phyloP scores from a whole-genome alignment of 2,888 invertebrate genomes.

The Conops quadrifasciatus region DNA sequence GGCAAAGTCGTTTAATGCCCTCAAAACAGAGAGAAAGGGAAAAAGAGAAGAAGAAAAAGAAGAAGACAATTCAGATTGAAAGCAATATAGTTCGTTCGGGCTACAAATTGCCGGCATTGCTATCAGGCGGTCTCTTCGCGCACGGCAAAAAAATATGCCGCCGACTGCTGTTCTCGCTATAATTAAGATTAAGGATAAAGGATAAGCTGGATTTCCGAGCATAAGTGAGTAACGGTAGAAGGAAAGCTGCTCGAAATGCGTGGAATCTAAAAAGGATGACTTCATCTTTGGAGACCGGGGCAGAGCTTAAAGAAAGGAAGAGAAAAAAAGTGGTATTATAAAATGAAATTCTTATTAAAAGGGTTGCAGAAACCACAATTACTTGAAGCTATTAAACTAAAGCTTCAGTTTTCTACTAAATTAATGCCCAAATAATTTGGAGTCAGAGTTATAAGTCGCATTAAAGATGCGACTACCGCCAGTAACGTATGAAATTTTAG shows the following conservation, averaged over 20 bases:
- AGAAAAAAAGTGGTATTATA: neutral
- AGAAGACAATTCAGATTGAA: conserved; percentile 11
- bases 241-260: conserved; percentile 22
- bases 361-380: too few relatives aligned
- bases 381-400: too few relatives aligned
- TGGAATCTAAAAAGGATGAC: conserved; percentile 16
- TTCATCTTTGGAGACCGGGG: neutral
- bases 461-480: too few relatives aligned
- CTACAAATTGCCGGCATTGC: conserved; percentile 29
- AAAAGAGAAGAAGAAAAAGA: neutral
- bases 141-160: neutral
- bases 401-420: too few relatives aligned
- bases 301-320: neutral
- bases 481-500: too few relatives aligned
- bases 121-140: conserved; percentile 19
- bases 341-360: too few relatives aligned
- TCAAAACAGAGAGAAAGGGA: neutral
- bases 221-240: conserved; percentile 23
- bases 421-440: too few relatives aligned
- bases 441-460: too few relatives aligned
- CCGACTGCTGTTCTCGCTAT: conserved; percentile 50
- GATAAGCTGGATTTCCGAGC: conserved; percentile 60
- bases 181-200: conserved; percentile 64
- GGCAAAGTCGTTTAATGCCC: neutral
- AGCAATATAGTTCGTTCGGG: neutral